phyloP scores from a whole-genome alignment of 2,888 invertebrate species.

The Apotomis betuletana region DNA sequence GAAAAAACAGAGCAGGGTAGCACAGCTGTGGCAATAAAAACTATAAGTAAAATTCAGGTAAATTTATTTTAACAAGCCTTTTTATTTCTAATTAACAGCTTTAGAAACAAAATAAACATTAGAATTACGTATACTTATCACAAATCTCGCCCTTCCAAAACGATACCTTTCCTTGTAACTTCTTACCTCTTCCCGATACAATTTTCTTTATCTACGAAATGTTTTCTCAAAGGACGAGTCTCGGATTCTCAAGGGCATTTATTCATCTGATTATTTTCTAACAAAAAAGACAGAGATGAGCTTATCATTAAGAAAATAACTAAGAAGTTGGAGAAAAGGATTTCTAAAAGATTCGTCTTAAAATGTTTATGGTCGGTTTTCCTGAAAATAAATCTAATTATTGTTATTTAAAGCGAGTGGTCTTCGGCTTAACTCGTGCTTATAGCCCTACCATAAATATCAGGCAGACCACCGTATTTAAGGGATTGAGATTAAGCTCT shows the following conservation, averaged over 20 bases:
- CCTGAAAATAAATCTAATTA: conserved; percentile 35
- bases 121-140: no score
- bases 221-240: conserved; percentile 70
- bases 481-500: conserved; percentile 77
- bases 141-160: neutral
- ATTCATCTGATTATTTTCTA: conserved; percentile 73
- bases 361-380: conserved; percentile 19
- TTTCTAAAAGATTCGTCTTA: conserved; percentile 23
- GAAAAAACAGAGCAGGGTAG: no score
- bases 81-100: no score
- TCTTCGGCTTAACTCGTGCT: conserved; percentile 70
- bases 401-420: conserved; percentile 55
- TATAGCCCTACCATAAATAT: conserved; percentile 80
- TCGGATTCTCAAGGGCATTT: conserved; percentile 71
- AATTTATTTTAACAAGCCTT: no score
- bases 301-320: conserved; percentile 64
- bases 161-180: conserved; percentile 57
- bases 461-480: conserved; percentile 76
- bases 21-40: no score
- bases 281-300: conserved; percentile 59
- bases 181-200: conserved; percentile 56
- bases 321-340: conserved; percentile 49
- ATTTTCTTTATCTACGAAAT: conserved; percentile 72
- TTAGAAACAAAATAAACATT: no score
- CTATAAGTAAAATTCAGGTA: no score